A percentile compares a stretch with the other conserved stretches of the same genome.
Conservation (phyloP, 2,113 vertebrate species). For the Colinus virginianus region DNA sequence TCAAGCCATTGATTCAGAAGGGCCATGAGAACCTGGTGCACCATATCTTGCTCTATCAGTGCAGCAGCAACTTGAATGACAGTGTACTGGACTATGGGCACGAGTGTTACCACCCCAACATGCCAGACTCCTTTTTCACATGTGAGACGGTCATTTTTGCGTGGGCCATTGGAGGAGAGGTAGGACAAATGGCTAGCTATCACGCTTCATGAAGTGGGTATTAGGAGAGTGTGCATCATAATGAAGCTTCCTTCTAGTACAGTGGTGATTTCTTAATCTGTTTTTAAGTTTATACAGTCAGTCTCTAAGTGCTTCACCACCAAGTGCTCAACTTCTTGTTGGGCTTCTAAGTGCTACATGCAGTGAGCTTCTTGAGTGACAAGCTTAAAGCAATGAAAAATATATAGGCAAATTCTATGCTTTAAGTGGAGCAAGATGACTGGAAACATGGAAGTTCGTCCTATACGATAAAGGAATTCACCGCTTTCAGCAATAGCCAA, state of each 20-base stretch:
- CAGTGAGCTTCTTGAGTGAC: background rate
- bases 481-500: background rate
- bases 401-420: background rate
- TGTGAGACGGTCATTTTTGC: constrained; percentile 89
- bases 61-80: constrained; percentile 82
- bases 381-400: background rate
- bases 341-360: background rate
- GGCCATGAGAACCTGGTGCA: constrained; percentile 87
- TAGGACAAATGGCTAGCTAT: constrained; percentile 49
- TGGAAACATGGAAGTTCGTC: background rate
- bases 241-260: background rate
- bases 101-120: constrained; percentile 90
- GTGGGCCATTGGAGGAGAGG: constrained; percentile 92
- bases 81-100: constrained; percentile 81
- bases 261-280: background rate
- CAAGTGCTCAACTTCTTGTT: background rate
- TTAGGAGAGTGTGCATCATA: background rate
- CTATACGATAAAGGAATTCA: background rate
- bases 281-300: background rate
- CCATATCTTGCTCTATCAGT: constrained; percentile 90
- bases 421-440: background rate
- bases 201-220: background rate
- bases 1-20: constrained; percentile 86
- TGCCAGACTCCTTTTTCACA: constrained; percentile 87
- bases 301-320: background rate